These are phyloP conservation scores for Styela plicata DNA, from an alignment of 23 tunicate genomes.

Conservation along the genomic window DNA sequence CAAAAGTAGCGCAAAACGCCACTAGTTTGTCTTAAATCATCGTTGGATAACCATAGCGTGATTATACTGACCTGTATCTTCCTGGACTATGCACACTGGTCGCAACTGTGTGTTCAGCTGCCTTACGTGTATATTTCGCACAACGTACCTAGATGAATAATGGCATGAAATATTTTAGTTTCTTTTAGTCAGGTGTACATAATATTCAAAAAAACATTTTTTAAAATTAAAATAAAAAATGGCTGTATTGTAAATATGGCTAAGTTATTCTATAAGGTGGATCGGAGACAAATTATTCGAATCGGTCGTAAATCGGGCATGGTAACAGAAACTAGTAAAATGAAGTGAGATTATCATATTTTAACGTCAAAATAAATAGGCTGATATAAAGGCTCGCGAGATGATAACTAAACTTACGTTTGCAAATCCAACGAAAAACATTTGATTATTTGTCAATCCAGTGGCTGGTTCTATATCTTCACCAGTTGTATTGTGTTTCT, in stretches of 20 bases:
- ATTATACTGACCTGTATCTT: slow-evolving; percentile 48
- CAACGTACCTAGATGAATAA: slow-evolving; percentile 95
- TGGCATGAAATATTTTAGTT: too few relatives aligned
- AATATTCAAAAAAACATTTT: too few relatives aligned
- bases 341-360: background rate
- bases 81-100: slow-evolving; percentile 72
- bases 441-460: slow-evolving; percentile 86
- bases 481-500: slow-evolving; percentile 42
- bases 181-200: too few relatives aligned
- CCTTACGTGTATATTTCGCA: slow-evolving; percentile 42
- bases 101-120: slow-evolving; percentile 25
- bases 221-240: too few relatives aligned
- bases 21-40: too few relatives aligned
- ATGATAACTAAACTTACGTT: slow-evolving; percentile 41
- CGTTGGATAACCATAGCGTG: too few relatives aligned
- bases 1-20: too few relatives aligned
- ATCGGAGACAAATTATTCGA: too few relatives aligned
- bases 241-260: too few relatives aligned
- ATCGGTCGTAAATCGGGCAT: too few relatives aligned
- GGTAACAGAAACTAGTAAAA: background rate
- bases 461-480: slow-evolving; percentile 74
- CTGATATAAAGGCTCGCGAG: background rate
- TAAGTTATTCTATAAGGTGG: too few relatives aligned
- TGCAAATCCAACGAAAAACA: slow-evolving; percentile 92
- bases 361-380: background rate